Evolutionary conservation across 1,140 invertebrate species (phyloP).

Genomic region (Ridgeia piscesae): DNA sequence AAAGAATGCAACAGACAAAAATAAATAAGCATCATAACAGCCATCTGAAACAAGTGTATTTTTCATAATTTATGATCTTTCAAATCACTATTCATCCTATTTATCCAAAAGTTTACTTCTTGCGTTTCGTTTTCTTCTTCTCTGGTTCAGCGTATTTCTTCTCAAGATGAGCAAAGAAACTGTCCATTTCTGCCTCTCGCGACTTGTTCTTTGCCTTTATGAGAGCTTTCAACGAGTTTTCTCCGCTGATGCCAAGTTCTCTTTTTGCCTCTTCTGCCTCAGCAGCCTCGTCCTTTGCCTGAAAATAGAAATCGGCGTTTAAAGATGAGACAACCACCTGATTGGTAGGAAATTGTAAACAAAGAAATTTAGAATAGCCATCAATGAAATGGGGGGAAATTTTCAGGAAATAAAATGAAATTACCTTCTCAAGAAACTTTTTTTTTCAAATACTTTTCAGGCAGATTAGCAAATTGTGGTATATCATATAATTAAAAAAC

Average conservation of each 20-base stretch:
- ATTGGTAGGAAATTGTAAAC: not conserved
- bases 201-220: constrained; percentile 51
- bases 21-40: not conserved
- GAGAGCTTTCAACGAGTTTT: constrained; percentile 46
- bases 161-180: constrained; percentile 57
- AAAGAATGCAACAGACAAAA: too few relatives aligned
- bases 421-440: too few relatives aligned
- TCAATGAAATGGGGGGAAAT: not conserved
- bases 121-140: constrained; percentile 34
- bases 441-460: too few relatives aligned
- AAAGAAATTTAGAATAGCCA: not conserved
- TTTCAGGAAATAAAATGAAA: too few relatives aligned
- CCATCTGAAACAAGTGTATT: not conserved
- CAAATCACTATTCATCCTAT: not conserved
- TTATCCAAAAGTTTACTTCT: not conserved
- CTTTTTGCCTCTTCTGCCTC: constrained; percentile 51
- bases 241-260: constrained; percentile 39
- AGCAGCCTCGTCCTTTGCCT: constrained; percentile 52
- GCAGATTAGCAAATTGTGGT: too few relatives aligned
- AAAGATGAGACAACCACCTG: too few relatives aligned
- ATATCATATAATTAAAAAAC: too few relatives aligned
- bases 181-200: constrained; percentile 47
- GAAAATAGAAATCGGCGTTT: not conserved
- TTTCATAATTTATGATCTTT: not conserved
- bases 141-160: constrained; percentile 55